Conservation (phyloP, 1,140 invertebrate species). For the Cotesia chilonis region DNA sequence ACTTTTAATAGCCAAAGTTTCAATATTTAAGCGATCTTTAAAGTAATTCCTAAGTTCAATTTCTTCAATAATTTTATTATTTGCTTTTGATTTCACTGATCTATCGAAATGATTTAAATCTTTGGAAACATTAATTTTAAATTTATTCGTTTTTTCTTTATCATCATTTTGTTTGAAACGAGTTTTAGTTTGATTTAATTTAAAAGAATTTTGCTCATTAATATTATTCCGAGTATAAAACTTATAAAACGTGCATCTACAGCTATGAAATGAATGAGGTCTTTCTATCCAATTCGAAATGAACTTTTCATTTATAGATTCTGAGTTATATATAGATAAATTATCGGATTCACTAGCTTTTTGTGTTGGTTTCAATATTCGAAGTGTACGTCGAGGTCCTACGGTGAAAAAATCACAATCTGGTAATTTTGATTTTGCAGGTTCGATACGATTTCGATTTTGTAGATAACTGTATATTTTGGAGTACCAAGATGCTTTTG, state of each 20-base stretch:
- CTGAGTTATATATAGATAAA: conserved; percentile 48
- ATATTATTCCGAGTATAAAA: conserved; percentile 47
- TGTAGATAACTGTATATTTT: conserved; percentile 53
- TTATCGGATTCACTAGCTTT: conserved; percentile 53
- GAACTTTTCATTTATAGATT: conserved; percentile 61
- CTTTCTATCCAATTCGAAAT: conserved; percentile 56
- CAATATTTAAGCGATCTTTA: background rate
- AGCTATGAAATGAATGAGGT: conserved; percentile 59
- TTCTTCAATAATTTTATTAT: conserved; percentile 12
- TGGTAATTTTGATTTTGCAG: conserved; percentile 52
- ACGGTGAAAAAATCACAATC: conserved; percentile 61
- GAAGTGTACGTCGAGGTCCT: conserved; percentile 53
- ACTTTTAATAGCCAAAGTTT: conserved; percentile 43
- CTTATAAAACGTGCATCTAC: conserved; percentile 59
- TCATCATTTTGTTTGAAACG: conserved; percentile 57
- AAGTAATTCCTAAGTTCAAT: background rate
- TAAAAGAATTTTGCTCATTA: conserved; percentile 52
- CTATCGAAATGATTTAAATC: conserved; percentile 45
- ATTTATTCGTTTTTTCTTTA: conserved; percentile 49
- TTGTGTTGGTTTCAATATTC: conserved; percentile 51
- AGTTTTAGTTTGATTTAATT: conserved; percentile 58
- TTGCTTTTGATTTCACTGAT: conserved; percentile 10
- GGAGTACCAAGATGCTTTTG: conserved; percentile 48
- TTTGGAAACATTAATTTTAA: conserved; percentile 49
- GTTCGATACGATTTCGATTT: conserved; percentile 55